Percentiles rank a stretch among this genome's conserved stretches.
These are phyloP conservation scores for Odocoileus hemionus DNA, from an alignment of 2,113 vertebrate species.

Conservation along the genomic window DNA sequence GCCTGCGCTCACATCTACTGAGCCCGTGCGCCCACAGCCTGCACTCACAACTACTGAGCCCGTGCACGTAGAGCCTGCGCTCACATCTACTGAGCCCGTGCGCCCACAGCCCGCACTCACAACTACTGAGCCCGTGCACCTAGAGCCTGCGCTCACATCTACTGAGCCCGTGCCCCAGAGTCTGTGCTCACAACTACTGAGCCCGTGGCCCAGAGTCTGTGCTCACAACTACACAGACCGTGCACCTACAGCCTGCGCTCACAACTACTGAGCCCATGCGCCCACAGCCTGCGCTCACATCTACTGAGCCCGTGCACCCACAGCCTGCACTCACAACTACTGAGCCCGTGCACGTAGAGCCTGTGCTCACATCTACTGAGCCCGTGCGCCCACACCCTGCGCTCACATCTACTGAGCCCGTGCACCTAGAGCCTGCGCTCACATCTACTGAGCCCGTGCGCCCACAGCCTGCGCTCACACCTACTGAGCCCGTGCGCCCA, in stretches of 20 bases:
- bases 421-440: rapidly evolving
- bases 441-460: rapidly evolving
- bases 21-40: no score
- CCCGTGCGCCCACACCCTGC: no score
- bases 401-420: no score
- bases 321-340: rapidly evolving
- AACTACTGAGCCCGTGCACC: no score
- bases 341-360: rapidly evolving
- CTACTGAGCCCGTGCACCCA: rapidly evolving
- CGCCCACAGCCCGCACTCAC: no score
- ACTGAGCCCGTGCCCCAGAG: rapidly evolving
- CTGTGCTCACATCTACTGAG: rapidly evolving
- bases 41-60: no score
- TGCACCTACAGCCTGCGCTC: rapidly evolving
- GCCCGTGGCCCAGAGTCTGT: rapidly evolving
- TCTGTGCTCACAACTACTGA: rapidly evolving
- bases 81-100: no score
- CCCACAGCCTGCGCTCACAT: rapidly evolving
- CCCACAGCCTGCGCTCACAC: rapidly evolving
- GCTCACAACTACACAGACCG: rapidly evolving
- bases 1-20: no score
- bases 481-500: rapidly evolving
- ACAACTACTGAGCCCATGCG: rapidly evolving
- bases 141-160: rapidly evolving
- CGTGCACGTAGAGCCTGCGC: rapidly evolving